Evolutionary conservation across 53 echinoderm and acorn worm species (phyloP).

Genomic region (Temnopleurus reevesii): DNA sequence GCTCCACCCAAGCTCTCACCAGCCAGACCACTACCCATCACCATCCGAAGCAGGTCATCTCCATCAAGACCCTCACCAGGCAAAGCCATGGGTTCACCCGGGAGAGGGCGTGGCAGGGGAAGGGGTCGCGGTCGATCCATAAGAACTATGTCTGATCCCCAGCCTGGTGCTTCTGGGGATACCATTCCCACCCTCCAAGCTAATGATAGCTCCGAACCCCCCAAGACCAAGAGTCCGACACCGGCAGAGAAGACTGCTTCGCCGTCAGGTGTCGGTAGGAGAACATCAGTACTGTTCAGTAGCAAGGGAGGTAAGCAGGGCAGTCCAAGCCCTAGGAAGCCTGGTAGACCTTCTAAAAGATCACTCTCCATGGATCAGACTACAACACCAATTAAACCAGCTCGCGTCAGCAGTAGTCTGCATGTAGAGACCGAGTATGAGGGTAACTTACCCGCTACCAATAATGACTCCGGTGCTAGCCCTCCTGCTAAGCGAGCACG

Average conservation of each 20-base stretch:
- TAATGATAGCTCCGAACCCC: conserved; percentile 59
- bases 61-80: conserved; percentile 74
- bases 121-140: conserved; percentile 65
- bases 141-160: conserved; percentile 73
- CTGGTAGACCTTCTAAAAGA: conserved; percentile 78
- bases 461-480: conserved; percentile 57
- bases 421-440: conserved; percentile 82
- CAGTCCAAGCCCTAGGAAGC: conserved; percentile 66
- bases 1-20: conserved; percentile 80
- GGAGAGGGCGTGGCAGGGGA: conserved; percentile 72
- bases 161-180: conserved; percentile 57
- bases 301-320: conserved; percentile 82
- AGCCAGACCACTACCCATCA: conserved; percentile 74
- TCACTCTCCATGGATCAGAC: conserved; percentile 81
- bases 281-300: conserved; percentile 93
- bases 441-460: conserved; percentile 70
- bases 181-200: conserved; percentile 61
- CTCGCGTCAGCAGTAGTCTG: conserved; percentile 54
- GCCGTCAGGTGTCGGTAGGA: conserved; percentile 86
- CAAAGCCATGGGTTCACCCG: conserved; percentile 65
- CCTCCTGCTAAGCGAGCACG: conserved; percentile 80
- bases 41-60: conserved; percentile 75
- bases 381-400: conserved; percentile 52
- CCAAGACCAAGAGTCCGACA: conserved; percentile 66
- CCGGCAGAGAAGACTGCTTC: conserved; percentile 62